A percentile compares a stretch with the other conserved stretches of the same genome.
Evolutionary conservation across 2,888 invertebrate genomes (phyloP).

Genomic region (Lepidochrysops patricia): DNA sequence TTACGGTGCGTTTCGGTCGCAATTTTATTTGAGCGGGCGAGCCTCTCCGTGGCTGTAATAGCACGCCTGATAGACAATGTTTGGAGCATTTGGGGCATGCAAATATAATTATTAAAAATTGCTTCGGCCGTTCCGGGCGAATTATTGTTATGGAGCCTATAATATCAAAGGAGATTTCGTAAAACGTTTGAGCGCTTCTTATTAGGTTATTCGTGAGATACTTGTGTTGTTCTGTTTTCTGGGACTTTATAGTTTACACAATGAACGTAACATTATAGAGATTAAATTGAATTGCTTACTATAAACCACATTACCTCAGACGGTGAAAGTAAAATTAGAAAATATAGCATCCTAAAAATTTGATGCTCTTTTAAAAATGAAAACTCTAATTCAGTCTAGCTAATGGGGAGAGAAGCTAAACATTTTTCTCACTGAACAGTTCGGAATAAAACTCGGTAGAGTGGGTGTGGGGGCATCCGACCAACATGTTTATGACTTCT

Average conservation of each 20-base stretch:
- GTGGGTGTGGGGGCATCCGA: slow-evolving; percentile 27
- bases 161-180: slow-evolving; percentile 10
- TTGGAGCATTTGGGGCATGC: slow-evolving; percentile 38
- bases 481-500: slow-evolving; percentile 67
- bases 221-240: background rate
- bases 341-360: background rate
- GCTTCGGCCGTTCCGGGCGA: slow-evolving; percentile 50
- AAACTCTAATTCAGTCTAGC: slow-evolving; percentile 47
- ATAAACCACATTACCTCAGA: background rate
- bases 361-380: slow-evolving; percentile 42
- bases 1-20: slow-evolving; percentile 57
- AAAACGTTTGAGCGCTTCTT: slow-evolving; percentile 4
- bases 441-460: slow-evolving; percentile 42
- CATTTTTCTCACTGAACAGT: slow-evolving; percentile 41
- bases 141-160: slow-evolving; percentile 38
- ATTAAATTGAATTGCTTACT: no score
- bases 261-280: background rate
- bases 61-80: slow-evolving; percentile 54
- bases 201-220: background rate
- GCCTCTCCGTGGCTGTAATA: slow-evolving; percentile 58
- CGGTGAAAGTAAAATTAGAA: background rate
- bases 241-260: background rate
- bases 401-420: slow-evolving; percentile 50
- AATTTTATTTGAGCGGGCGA: slow-evolving; percentile 63
- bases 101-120: slow-evolving; percentile 72